Base-by-base conservation (phyloP, 2,113 vertebrate species). In the Aspiorhynchus laticeps region DNA sequence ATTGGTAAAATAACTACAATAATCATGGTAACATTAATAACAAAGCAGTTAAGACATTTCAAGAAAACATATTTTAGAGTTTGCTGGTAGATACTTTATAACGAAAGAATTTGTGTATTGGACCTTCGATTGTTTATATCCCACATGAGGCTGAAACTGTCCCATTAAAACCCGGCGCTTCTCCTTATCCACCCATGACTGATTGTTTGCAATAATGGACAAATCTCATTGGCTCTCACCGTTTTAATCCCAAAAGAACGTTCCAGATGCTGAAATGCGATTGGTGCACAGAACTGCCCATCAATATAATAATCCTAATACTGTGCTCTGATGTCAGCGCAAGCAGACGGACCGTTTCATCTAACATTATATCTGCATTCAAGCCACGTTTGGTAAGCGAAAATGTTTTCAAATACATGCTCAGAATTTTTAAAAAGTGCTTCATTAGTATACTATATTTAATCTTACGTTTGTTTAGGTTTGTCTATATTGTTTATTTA, bases 221-320 rank as follows among this genome's bases (percentile, higher is more conserved):
- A 8, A n/a, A 69, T 31, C 56, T 87, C n/a, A 90, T 88, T 88
- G 80, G 89, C 28, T 63, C 21, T 12, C 56, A 24, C 53, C 28
- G 8, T 59, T 76, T 4, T 59, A 86, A 75, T 86, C 71, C 59
- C 2, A 31, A 24, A 80, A 74, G 51, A 28, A 65, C 53, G 38
- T 67, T 79, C 36, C 71, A 0, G 12, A 53, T 80, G 1, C 24
- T 87, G 69, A 38, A 19, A 26, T 6, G 21, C 71, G 69, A 88
- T 85, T 88, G 83, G 85, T 11, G 9, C 61, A 7, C 14, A 10
- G 17, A 77, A 15, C 65, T 74, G 87, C 7, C 65, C 9, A 28
- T 90, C 73, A 85, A 53, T 11, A 15, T 53, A 7, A 2, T 17
- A 79, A 81, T 51, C 87, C 81, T 48, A 21, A 31, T 26, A 21